Conservation (phyloP, 2,888 invertebrate species). For the Drosophila tripunctata region DNA sequence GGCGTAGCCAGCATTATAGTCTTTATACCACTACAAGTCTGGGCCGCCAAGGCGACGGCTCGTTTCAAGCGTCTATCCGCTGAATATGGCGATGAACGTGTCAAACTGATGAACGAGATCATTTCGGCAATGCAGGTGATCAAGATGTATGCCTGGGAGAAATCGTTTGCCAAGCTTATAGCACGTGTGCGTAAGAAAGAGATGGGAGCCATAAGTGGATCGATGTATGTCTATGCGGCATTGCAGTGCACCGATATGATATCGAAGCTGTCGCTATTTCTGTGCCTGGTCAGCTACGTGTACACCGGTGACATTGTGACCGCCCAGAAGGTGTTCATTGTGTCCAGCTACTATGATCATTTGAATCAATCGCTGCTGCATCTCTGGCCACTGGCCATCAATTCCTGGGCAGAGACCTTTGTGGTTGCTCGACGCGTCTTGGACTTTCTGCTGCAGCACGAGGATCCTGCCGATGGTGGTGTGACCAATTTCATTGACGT, state of each 20-base stretch:
- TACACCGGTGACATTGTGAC: conserved; percentile 87
- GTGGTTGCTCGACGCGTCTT: conserved; percentile 90
- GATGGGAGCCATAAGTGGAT: conserved; percentile 88
- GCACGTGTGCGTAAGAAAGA: conserved; percentile 89
- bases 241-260: conserved; percentile 90
- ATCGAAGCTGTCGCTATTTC: conserved; percentile 90
- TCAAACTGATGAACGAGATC: conserved; percentile 95
- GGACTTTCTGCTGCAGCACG: conserved; percentile 85
- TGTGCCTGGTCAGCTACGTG: conserved; percentile 89
- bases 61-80: conserved; percentile 89
- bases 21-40: conserved; percentile 90
- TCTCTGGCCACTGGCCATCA: conserved; percentile 91
- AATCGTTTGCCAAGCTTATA: conserved; percentile 90
- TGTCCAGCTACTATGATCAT: conserved; percentile 92
- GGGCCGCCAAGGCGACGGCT: conserved; percentile 89
- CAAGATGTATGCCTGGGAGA: conserved; percentile 96
- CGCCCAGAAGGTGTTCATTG: conserved; percentile 91
- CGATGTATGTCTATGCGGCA: conserved; percentile 88
- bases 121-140: conserved; percentile 93
- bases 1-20: conserved; percentile 88
- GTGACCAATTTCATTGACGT: conserved; percentile 67
- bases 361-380: conserved; percentile 91
- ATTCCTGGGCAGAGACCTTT: conserved; percentile 90
- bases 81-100: conserved; percentile 91
- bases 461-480: conserved; percentile 77